These are phyloP conservation scores for Neocrepidodera transversa DNA, from an alignment of 2,888 invertebrate genomes.

Conservation along the genomic window DNA sequence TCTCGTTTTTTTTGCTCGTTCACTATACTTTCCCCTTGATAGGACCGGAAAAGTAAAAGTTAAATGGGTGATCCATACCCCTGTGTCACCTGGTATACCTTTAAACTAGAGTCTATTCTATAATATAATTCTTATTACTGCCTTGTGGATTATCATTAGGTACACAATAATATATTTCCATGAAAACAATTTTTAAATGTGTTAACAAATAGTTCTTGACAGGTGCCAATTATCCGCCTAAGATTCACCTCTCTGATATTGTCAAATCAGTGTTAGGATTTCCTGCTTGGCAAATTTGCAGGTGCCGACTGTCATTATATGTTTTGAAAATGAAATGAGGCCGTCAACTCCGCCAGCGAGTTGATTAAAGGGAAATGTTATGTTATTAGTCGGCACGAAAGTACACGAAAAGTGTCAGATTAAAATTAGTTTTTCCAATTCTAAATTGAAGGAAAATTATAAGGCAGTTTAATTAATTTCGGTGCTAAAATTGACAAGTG, in stretches of 20 bases:
- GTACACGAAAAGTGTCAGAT: conserved; percentile 1
- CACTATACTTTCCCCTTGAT: no score
- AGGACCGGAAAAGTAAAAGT: no score
- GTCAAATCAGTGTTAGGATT: conserved; percentile 15
- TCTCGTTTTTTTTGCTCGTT: no score
- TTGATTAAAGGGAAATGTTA: conserved; percentile 8
- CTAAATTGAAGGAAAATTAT: conserved; percentile 4
- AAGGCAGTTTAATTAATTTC: background rate
- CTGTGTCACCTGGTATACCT: no score
- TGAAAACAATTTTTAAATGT: no score
- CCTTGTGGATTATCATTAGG: no score
- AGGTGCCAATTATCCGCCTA: conserved; percentile 10
- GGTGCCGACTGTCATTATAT: conserved; percentile 14
- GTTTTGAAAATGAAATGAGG: conserved; percentile 5
- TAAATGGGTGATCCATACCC: no score
- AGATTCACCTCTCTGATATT: conserved; percentile 1
- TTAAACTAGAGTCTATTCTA: no score
- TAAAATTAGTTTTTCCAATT: conserved; percentile 5
- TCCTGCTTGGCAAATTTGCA: conserved; percentile 9
- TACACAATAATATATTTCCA: no score
- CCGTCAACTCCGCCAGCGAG: conserved; percentile 2
- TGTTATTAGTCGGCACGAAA: conserved; percentile 9
- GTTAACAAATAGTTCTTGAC: background rate
- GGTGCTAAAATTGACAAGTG: no score
- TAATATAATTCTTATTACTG: no score